These are phyloP conservation scores for Bombus waltoni DNA, from an alignment of 1,140 invertebrate genomes.

Conservation along the genomic window DNA sequence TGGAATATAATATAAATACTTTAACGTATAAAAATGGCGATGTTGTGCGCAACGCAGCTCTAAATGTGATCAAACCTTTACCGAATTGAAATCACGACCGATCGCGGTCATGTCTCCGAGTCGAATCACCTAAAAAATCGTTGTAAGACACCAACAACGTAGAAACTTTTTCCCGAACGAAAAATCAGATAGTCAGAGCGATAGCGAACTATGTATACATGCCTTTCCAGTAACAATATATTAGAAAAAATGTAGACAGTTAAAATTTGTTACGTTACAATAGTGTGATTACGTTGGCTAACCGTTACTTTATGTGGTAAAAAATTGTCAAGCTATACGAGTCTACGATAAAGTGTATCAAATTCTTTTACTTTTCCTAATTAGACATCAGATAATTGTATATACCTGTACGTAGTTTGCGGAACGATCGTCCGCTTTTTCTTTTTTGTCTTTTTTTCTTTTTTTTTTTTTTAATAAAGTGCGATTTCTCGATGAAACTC, in stretches of 20 bases:
- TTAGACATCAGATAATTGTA: slow-evolving; percentile 26
- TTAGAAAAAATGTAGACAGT: slow-evolving; percentile 43
- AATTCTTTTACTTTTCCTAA: slow-evolving; percentile 34
- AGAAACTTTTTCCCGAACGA: slow-evolving; percentile 22
- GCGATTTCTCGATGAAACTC: background rate
- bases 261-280: slow-evolving; percentile 41
- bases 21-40: slow-evolving; percentile 47
- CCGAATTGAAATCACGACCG: background rate
- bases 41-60: slow-evolving; percentile 60
- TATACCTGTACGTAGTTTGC: slow-evolving; percentile 12
- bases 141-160: slow-evolving; percentile 39
- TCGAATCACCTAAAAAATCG: slow-evolving; percentile 16
- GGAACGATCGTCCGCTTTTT: background rate
- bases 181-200: slow-evolving; percentile 40
- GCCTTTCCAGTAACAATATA: slow-evolving; percentile 2
- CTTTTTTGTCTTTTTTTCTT: too few species aligned
- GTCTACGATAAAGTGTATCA: slow-evolving; percentile 52
- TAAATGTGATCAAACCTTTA: slow-evolving; percentile 10
- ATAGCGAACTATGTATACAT: slow-evolving; percentile 35
- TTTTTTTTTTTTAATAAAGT: background rate
- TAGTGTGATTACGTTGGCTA: slow-evolving; percentile 48
- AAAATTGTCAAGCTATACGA: slow-evolving; percentile 49
- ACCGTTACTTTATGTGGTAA: slow-evolving; percentile 48
- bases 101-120: slow-evolving; percentile 6
- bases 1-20: slow-evolving; percentile 41